phyloP scores from a whole-genome alignment of 2,797 vertebrate genomes.

The Erithacus rubecula region DNA sequence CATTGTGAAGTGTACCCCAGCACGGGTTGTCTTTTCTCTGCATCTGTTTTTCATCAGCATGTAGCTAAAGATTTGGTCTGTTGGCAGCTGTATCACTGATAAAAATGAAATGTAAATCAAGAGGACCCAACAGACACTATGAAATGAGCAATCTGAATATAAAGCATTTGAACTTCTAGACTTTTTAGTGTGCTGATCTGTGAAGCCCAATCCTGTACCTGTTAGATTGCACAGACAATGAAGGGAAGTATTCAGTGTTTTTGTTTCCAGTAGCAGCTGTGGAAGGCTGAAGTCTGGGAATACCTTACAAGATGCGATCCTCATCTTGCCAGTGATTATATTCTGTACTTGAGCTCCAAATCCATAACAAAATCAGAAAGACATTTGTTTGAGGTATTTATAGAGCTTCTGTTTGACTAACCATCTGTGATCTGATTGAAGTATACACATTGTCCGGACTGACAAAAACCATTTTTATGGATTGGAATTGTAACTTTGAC shows the following conservation, averaged over 20 bases:
- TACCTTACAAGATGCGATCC: not conserved
- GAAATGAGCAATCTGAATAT: not conserved
- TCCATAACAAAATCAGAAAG: conserved; percentile 48
- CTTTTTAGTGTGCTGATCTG: not conserved
- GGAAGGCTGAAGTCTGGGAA: not conserved
- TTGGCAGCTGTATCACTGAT: not conserved
- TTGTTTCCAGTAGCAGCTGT: not conserved
- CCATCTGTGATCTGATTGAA: conserved; percentile 65
- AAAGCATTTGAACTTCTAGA: not conserved
- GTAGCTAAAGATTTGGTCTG: not conserved
- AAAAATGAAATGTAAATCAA: conserved; percentile 23
- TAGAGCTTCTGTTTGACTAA: conserved; percentile 59
- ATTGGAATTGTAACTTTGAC: conserved; percentile 9
- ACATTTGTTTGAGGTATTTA: conserved; percentile 70
- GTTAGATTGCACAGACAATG: not conserved
- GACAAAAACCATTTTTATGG: conserved; percentile 4
- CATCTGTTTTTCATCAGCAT: not conserved
- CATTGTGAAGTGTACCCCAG: not conserved
- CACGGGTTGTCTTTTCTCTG: not conserved
- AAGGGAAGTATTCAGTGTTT: not conserved
- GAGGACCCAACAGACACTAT: not conserved
- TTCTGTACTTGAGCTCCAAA: conserved; percentile 28
- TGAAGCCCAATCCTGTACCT: not conserved
- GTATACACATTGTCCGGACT: conserved; percentile 21
- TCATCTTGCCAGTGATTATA: conserved; percentile 6